phyloP scores from a whole-genome alignment of 92 coral and sea anemone genomes.

The Virgularia gustaviana region DNA sequence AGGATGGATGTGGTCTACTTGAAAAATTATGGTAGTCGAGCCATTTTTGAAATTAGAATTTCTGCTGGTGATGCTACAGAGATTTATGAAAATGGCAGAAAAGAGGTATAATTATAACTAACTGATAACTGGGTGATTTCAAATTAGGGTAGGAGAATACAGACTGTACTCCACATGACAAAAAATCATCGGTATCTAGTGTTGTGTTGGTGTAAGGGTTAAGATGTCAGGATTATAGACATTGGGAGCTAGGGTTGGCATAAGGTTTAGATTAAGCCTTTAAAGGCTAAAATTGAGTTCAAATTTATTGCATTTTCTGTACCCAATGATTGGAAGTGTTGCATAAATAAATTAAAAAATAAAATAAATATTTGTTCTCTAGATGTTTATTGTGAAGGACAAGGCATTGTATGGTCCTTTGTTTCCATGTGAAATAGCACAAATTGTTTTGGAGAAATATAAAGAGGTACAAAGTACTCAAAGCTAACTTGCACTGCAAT shows the following conservation, averaged over 20 bases:
- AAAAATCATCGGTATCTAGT: background rate
- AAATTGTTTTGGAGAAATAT: constrained; percentile 64
- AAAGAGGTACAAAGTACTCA: constrained; percentile 52
- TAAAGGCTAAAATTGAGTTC: too few relatives aligned
- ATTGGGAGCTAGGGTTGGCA: too few relatives aligned
- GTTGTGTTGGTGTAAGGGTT: background rate
- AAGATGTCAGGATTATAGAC: too few relatives aligned
- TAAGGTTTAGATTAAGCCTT: too few relatives aligned
- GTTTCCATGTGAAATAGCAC: constrained; percentile 70
- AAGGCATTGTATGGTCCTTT: constrained; percentile 57
- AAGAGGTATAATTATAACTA: too few relatives aligned
- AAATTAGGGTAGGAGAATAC: too few relatives aligned
- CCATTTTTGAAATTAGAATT: constrained; percentile 32
- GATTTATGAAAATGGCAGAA: constrained; percentile 27
- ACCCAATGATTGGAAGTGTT: background rate
- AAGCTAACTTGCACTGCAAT: background rate
- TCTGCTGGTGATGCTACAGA: constrained; percentile 41
- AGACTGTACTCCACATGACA: too few relatives aligned
- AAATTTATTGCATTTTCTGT: too few relatives aligned
- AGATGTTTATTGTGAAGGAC: constrained; percentile 57
- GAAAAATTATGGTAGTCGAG: background rate
- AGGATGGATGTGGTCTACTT: constrained; percentile 20
- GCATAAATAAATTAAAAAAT: background rate
- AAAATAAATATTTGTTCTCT: background rate
- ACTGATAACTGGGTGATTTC: too few relatives aligned